phyloP scores from a whole-genome alignment of 2,113 vertebrate species.

The Melanerpes aurifrons region DNA sequence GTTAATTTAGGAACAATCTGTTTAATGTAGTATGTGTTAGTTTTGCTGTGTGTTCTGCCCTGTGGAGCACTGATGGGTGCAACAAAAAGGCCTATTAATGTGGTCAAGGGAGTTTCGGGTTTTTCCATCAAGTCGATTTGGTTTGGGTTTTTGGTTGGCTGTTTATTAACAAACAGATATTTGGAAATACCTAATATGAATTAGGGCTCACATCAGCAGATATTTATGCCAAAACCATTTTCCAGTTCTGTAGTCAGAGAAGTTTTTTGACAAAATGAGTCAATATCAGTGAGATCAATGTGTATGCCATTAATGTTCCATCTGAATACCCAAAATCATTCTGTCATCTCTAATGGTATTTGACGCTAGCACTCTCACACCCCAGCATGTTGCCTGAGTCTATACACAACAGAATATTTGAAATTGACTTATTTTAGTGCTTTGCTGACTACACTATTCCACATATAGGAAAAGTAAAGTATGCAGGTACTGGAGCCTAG shows the following conservation, averaged over 20 bases:
- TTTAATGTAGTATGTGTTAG: not conserved
- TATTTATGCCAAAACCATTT: not conserved
- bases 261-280: not conserved
- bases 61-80: not conserved
- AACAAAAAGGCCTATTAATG: not conserved
- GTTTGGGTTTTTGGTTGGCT: not conserved
- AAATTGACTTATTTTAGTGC: not conserved
- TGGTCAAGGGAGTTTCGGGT: not conserved
- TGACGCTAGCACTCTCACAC: not conserved
- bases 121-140: not conserved
- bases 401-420: not conserved
- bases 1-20: not conserved
- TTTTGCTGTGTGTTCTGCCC: not conserved
- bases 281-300: not conserved
- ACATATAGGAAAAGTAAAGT: not conserved
- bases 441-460: not conserved
- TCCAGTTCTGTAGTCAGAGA: not conserved
- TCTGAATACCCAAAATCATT: not conserved
- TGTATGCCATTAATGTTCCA: not conserved
- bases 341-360: not conserved
- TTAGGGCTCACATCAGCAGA: not conserved
- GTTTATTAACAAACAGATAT: not conserved
- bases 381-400: not conserved
- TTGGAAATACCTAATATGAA: not conserved
- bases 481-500: not conserved